Conservation (phyloP, 37 sponge, comb jelly and placozoan species). For the Diacarnus erythraeanus region DNA sequence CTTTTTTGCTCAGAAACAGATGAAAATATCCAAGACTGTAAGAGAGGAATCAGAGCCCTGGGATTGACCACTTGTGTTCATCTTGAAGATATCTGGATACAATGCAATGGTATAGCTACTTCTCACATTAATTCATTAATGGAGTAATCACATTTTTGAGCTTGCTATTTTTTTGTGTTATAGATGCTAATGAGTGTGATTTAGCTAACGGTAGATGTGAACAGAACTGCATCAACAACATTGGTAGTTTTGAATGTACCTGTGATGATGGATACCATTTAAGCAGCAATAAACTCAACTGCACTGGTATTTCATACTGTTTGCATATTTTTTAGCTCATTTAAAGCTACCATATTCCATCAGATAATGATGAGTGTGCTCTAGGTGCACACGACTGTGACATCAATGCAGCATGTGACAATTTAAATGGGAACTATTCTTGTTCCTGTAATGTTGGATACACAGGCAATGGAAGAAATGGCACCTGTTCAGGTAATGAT, state of each 20-base stretch:
- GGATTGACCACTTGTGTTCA: constrained; percentile 34
- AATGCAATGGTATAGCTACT: constrained; percentile 25
- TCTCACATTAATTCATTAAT: too few species aligned
- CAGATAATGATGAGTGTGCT: constrained; percentile 25
- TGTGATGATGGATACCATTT: constrained; percentile 10
- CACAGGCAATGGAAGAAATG: constrained; percentile 8
- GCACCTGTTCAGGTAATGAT: not conserved
- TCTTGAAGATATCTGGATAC: constrained; percentile 13
- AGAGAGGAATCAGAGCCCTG: not conserved
- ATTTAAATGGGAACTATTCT: not conserved
- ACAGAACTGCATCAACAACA: constrained; percentile 38
- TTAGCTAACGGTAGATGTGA: constrained; percentile 27
- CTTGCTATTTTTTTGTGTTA: not conserved
- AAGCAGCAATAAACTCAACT: not conserved
- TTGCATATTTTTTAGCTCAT: not conserved
- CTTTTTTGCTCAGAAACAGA: constrained; percentile 19
- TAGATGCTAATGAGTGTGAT: constrained; percentile 55
- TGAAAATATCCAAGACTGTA: not conserved
- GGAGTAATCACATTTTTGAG: not conserved
- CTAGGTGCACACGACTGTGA: constrained; percentile 3
- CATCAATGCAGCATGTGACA: not conserved
- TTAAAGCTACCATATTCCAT: not conserved
- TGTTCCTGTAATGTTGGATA: not conserved
- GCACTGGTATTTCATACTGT: not conserved
- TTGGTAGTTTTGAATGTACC: constrained; percentile 38